A percentile compares a stretch with the other conserved stretches of the same genome.
Evolutionary conservation across 2,113 vertebrate genomes (phyloP).

Genomic region (Isurus oxyrinchus): DNA sequence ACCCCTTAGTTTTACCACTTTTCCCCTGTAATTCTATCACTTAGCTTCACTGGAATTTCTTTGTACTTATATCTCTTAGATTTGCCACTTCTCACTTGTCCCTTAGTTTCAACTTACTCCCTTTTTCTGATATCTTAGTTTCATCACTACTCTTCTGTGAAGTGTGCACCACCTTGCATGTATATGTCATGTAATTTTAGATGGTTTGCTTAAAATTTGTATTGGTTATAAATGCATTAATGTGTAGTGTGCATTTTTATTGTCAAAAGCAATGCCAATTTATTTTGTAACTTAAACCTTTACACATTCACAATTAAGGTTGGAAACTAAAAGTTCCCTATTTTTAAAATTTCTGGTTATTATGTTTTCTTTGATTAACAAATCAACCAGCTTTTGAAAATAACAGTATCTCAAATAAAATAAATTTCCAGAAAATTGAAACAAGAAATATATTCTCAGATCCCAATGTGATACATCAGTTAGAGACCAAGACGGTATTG

Average conservation of each 20-base stretch:
- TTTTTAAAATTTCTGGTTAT: not conserved
- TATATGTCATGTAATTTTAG: not conserved
- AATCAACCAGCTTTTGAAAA: not conserved
- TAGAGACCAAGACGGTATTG: not conserved
- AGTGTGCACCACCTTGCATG: not conserved
- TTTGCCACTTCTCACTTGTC: not conserved
- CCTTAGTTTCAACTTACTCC: not conserved
- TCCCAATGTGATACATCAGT: not conserved
- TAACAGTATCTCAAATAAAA: not conserved
- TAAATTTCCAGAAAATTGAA: not conserved
- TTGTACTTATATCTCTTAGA: not conserved
- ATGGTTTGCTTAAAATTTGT: slow-evolving; percentile 17
- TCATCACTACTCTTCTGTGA: not conserved
- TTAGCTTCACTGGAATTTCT: not conserved
- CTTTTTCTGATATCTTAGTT: not conserved
- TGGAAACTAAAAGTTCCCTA: not conserved
- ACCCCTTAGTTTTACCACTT: not conserved
- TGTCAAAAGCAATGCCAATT: slow-evolving; percentile 30
- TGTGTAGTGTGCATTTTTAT: slow-evolving; percentile 8
- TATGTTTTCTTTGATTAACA: not conserved
- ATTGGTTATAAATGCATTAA: not conserved
- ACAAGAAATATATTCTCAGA: not conserved
- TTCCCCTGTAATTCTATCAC: not conserved
- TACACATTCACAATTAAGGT: not conserved
- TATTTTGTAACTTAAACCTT: not conserved